Evolutionary conservation across 2,888 invertebrate genomes (phyloP).

Genomic region (Oscheius sp.): DNA sequence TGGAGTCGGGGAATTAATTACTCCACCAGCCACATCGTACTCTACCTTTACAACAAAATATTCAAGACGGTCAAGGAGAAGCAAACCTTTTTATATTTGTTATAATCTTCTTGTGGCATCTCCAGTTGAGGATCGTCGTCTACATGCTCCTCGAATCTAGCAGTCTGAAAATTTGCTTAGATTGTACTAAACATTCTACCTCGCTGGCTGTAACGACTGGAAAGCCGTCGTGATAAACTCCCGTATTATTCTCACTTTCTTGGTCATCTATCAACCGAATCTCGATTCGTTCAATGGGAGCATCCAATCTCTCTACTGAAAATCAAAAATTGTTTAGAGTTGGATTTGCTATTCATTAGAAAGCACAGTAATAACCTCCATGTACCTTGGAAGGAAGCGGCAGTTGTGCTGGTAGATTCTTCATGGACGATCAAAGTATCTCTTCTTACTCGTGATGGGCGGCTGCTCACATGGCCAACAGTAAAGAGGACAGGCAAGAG

Average conservation of each 20-base stretch:
- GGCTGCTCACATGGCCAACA: conserved; percentile 1
- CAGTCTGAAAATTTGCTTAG: neutral
- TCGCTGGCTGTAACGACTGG: conserved; percentile 13
- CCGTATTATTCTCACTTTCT: conserved; percentile 33
- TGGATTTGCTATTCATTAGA: neutral
- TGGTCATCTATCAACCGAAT: conserved; percentile 59
- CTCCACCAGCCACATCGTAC: conserved; percentile 3
- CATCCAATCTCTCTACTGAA: conserved; percentile 52
- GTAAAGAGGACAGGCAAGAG: conserved; percentile 7
- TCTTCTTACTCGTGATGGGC: conserved; percentile 1
- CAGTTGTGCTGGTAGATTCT: conserved; percentile 1
- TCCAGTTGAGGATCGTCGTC: conserved; percentile 3
- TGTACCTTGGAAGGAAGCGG: conserved; percentile 20
- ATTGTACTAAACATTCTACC: neutral
- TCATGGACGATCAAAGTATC: conserved; percentile 21
- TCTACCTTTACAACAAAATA: conserved; percentile 1
- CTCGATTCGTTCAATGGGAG: conserved; percentile 57
- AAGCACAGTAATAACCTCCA: neutral
- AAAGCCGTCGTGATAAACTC: conserved; percentile 1
- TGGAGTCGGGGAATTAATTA: neutral
- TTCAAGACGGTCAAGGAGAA: neutral
- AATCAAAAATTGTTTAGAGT: neutral
- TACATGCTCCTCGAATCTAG: conserved; percentile 11
- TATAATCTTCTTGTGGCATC: neutral
- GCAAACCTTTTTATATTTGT: conserved; percentile 23